Percentiles rank a stretch among this genome's conserved stretches.
Evolutionary conservation across 2,113 vertebrate species (phyloP).

Genomic region (Corynorhinus townsendii): DNA sequence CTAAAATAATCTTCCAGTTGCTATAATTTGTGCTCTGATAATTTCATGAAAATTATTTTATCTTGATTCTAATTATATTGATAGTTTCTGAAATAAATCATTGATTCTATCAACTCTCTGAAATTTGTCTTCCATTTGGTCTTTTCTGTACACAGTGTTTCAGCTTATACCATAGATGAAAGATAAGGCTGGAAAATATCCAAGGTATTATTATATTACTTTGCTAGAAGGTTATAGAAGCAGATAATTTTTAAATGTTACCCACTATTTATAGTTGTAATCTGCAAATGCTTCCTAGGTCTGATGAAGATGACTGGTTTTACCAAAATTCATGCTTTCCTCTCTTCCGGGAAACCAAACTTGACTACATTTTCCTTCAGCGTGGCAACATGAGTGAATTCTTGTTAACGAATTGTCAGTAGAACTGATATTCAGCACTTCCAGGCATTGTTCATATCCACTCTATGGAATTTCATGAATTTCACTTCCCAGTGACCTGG

Average conservation of each 20-base stretch:
- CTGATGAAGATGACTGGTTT: background rate
- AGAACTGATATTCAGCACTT: background rate
- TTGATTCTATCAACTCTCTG: background rate
- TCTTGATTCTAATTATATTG: conserved; percentile 22
- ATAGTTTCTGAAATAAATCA: conserved; percentile 38
- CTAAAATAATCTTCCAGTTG: conserved; percentile 23
- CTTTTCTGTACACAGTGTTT: conserved; percentile 5
- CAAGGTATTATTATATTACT: background rate
- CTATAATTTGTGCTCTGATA: conserved; percentile 25
- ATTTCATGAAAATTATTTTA: conserved; percentile 28
- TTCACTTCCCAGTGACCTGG: background rate
- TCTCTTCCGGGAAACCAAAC: background rate
- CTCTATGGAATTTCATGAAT: background rate
- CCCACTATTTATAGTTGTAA: background rate
- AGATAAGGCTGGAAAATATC: background rate
- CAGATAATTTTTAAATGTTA: background rate
- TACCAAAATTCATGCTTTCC: background rate
- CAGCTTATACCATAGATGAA: background rate
- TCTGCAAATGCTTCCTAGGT: background rate
- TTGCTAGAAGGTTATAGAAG: background rate
- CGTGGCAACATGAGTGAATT: background rate
- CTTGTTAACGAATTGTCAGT: background rate
- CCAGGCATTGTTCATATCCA: background rate
- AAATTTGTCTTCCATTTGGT: background rate
- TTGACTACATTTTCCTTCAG: background rate